These are phyloP conservation scores for Oceanodroma tethys DNA, from an alignment of 2,113 vertebrate species.

Conservation along the genomic window DNA sequence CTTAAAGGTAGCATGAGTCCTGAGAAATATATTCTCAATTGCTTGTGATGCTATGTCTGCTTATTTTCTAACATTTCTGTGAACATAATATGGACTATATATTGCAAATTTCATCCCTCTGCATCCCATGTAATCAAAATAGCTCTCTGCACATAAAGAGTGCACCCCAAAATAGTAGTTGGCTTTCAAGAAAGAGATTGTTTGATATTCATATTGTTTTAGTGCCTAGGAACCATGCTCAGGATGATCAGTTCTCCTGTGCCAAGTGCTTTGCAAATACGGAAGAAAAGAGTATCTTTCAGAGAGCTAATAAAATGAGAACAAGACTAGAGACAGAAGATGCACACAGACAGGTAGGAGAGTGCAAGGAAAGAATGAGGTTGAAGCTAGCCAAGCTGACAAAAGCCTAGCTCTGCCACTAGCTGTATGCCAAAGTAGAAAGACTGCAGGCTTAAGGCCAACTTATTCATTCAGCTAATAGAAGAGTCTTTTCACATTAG, in stretches of 20 bases:
- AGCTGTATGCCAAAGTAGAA: neutral
- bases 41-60: neutral
- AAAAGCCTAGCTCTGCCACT: neutral
- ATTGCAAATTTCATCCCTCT: neutral
- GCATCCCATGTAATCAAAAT: neutral
- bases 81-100: neutral
- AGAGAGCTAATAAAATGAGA: neutral
- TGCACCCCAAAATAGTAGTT: neutral
- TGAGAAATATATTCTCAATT: neutral
- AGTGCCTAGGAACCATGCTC: neutral
- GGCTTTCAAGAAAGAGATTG: neutral
- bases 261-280: neutral
- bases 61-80: neutral
- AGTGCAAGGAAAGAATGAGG: neutral
- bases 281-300: neutral
- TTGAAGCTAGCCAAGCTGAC: neutral
- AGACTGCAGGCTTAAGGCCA: neutral
- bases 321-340: neutral
- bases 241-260: neutral
- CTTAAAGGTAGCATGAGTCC: neutral
- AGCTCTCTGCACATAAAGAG: neutral
- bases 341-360: neutral
- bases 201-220: neutral
- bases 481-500: neutral
- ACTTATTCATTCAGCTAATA: neutral